Conservation (phyloP, 2,113 vertebrate genomes). For the Misgurnus anguillicaudatus region DNA sequence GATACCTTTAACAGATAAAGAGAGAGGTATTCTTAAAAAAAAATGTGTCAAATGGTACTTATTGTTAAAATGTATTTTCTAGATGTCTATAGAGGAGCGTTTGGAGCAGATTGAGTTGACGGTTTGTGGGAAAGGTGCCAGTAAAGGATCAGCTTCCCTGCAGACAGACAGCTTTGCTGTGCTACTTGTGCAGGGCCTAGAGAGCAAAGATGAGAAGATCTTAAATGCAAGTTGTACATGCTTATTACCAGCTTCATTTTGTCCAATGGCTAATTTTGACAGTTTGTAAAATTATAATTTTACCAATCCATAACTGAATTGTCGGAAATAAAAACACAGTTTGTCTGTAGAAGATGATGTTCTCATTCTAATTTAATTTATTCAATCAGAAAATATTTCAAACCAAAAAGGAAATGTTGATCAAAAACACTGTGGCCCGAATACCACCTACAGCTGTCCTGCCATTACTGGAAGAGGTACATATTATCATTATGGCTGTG, state of each 20-base stretch:
- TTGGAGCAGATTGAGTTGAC: slow-evolving; percentile 86
- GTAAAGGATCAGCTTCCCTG: slow-evolving; percentile 75
- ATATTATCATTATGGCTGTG: slow-evolving; percentile 24
- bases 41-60: too few relatives aligned
- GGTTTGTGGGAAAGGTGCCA: slow-evolving; percentile 64
- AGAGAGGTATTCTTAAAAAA: too few relatives aligned
- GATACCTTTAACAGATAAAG: neutral
- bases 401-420: slow-evolving; percentile 82
- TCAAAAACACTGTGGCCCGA: slow-evolving; percentile 91
- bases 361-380: neutral
- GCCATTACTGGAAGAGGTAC: slow-evolving; percentile 90
- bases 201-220: slow-evolving; percentile 87
- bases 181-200: slow-evolving; percentile 90
- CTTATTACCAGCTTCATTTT: neutral
- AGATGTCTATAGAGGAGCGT: slow-evolving; percentile 93
- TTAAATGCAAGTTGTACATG: slow-evolving; percentile 82
- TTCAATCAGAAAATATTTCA: slow-evolving; percentile 90
- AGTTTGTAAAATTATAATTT: neutral
- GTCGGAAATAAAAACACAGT: too few relatives aligned
- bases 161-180: slow-evolving; percentile 90
- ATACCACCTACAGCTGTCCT: slow-evolving; percentile 89
- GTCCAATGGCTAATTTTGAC: neutral
- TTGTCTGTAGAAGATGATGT: neutral
- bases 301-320: too few relatives aligned
- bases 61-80: too few relatives aligned